Evolutionary conservation across 2,797 vertebrate species (phyloP), one percentile per base, ranked within the genome.

Genomic region (Champsocephalus esox): DNA sequence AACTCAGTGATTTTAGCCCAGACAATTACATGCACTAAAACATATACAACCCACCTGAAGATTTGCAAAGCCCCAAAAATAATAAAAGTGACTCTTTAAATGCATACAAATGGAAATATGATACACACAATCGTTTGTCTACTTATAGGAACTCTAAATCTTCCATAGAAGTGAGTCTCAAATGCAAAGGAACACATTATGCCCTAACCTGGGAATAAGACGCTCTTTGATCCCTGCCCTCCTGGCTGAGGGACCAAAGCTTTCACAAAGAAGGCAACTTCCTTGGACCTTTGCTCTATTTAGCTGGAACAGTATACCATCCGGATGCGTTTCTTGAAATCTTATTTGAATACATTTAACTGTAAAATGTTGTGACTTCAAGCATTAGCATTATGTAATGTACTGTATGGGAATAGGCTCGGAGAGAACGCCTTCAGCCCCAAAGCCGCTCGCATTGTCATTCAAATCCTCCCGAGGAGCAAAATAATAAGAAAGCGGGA

Each of bases 301-400:
- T 69, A 2, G 0, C 60, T 66, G 43, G 43, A 50, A 75, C 48
- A 63, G 16, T 64, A 24, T 24, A 55, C 41, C n/a, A 48, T 56
- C 24, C 13, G 0, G 34, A 72, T 59, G 46, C 48, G 51, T 64
- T 73, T 78, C 58, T 66, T 32, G 70, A 82, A 73, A 44, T 61
- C 50, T 28, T 3, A 32, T 87, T 78, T 79, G 78, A 88, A 91
- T 90, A 77, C 59, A 87, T 88, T 68, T 63, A 64, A 79, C 78
- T 70, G 57, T 74, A 72, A 75, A 81, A 73, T 66, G 52, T 70
- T 81, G 75, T 82, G 84, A 83, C 82, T 81, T 59, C 52, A 66
- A 12, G 61, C 66, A 88, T 91, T 91, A 86, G 84, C 88, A 93
- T 90, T 90, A 88, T 84, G 85, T 72, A 88, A 88, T 84, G 85